phyloP scores from a whole-genome alignment of 2,888 invertebrate genomes.

The Cryptocheilus praepositus region DNA sequence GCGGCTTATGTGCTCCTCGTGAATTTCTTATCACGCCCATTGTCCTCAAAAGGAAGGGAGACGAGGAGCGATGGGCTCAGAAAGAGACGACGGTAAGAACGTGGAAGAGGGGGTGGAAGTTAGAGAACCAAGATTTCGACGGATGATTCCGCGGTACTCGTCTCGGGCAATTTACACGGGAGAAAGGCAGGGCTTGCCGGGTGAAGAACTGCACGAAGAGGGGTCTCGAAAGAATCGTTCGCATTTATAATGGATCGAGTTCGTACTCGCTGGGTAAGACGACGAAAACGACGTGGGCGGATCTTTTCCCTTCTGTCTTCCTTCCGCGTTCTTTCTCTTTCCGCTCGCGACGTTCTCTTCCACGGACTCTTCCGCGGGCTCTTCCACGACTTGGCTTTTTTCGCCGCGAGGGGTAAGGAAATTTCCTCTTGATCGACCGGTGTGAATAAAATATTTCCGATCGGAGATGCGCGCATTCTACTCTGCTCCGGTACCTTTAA shows the following conservation, averaged over 20 bases:
- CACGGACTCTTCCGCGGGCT: slow-evolving; percentile 17
- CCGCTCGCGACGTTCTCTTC: too few species aligned
- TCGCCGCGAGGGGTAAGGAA: slow-evolving; percentile 25
- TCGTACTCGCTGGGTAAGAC: slow-evolving; percentile 15
- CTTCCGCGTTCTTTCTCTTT: too few species aligned
- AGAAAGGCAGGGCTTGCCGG: neutral
- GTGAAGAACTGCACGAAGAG: neutral
- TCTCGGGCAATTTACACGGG: slow-evolving; percentile 34
- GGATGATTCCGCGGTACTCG: slow-evolving; percentile 29
- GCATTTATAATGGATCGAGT: slow-evolving; percentile 49
- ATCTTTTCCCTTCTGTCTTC: too few species aligned
- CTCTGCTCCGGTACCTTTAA: slow-evolving; percentile 42
- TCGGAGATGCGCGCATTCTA: slow-evolving; percentile 40
- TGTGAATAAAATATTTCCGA: slow-evolving; percentile 54
- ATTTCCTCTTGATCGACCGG: slow-evolving; percentile 48
- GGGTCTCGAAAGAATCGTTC: slow-evolving; percentile 13
- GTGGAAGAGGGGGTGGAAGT: neutral
- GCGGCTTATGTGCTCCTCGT: slow-evolving; percentile 40
- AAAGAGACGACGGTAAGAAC: neutral
- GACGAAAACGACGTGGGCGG: neutral
- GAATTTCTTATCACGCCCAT: slow-evolving; percentile 52
- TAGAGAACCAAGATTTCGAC: slow-evolving; percentile 15
- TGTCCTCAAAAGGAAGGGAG: slow-evolving; percentile 20
- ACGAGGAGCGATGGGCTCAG: neutral
- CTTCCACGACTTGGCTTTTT: slow-evolving; percentile 19